Evolutionary conservation across 2,113 vertebrate species (phyloP).

Genomic region (Passer domesticus): DNA sequence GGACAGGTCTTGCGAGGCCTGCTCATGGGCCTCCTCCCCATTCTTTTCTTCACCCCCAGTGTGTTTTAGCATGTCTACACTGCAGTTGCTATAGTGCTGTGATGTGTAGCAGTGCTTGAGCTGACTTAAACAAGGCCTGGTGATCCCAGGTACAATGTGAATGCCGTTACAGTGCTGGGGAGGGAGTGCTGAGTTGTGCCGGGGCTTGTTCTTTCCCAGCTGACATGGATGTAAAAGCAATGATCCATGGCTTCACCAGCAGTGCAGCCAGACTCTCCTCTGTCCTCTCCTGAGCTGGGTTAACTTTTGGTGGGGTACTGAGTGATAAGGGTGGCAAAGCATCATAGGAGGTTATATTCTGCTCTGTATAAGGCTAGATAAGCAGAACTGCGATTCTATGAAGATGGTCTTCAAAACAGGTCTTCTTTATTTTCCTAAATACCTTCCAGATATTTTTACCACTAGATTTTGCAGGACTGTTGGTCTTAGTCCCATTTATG

Average conservation of each 20-base stretch:
- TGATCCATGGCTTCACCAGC: neutral
- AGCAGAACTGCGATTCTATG: neutral
- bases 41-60: accelerated
- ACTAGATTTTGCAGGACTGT: neutral
- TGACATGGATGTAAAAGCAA: neutral
- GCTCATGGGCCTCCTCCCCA: neutral
- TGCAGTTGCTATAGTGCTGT: neutral
- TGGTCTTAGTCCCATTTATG: neutral
- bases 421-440: neutral
- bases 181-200: neutral
- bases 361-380: neutral
- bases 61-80: neutral
- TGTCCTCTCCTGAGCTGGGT: neutral
- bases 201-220: neutral
- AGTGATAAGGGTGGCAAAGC: neutral
- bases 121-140: neutral
- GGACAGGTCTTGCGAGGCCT: neutral
- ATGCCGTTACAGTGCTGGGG: neutral
- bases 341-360: neutral
- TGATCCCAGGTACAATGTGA: neutral
- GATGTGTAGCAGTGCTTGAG: neutral
- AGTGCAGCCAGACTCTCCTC: neutral
- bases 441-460: neutral
- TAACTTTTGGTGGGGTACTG: neutral
- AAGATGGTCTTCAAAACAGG: neutral